Conservation (phyloP, 2,888 invertebrate species). For the Sesamia inferens region DNA sequence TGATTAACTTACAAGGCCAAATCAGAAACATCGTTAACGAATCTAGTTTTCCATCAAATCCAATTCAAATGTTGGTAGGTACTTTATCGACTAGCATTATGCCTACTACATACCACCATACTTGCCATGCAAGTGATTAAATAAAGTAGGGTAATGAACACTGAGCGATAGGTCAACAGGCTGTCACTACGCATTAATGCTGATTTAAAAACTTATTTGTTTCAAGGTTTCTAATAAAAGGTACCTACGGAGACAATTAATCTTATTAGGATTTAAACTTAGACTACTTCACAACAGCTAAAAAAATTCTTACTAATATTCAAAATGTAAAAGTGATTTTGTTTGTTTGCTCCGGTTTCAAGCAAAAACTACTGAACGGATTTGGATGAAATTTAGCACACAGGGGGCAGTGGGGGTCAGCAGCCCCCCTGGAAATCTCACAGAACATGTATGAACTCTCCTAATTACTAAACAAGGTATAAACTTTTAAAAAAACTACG, state of each 20-base stretch:
- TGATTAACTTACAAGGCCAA: neutral
- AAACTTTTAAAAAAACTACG: no score
- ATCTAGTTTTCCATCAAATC: slow-evolving; percentile 21
- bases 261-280: neutral
- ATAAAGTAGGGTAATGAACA: slow-evolving; percentile 52
- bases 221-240: neutral
- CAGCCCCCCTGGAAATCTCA: no score
- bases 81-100: slow-evolving; percentile 23
- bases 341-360: no score
- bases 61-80: slow-evolving; percentile 15
- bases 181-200: slow-evolving; percentile 19
- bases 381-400: no score
- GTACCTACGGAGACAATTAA: neutral
- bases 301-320: no score
- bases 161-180: slow-evolving; percentile 34
- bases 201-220: slow-evolving; percentile 31
- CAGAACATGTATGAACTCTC: no score
- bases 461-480: no score
- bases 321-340: no score
- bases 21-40: slow-evolving; percentile 15
- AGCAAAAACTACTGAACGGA: no score
- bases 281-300: no score
- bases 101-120: neutral
- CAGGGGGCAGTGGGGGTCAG: no score
- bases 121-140: slow-evolving; percentile 32